These are phyloP conservation scores for Manis crassicaudata DNA, from an alignment of 2,797 vertebrate species.

Conservation along the genomic window DNA sequence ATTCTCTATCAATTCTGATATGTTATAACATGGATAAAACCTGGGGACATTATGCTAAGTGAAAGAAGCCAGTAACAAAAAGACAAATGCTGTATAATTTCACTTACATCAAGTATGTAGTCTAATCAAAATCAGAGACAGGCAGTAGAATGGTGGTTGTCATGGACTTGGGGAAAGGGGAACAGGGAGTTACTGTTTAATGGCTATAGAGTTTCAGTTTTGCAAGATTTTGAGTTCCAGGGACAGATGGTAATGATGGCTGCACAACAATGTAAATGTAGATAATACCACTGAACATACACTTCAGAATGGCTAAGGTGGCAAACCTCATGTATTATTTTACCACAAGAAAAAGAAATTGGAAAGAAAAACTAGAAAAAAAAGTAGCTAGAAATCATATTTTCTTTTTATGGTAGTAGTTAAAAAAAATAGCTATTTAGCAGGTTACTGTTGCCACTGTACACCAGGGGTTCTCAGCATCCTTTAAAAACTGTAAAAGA, in stretches of 20 bases:
- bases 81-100: not conserved
- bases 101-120: not conserved
- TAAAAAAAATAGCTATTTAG: slow-evolving; percentile 1
- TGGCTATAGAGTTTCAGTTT: not conserved
- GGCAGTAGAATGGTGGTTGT: not conserved
- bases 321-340: not conserved
- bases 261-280: not conserved
- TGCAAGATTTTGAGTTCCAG: not conserved
- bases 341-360: not conserved
- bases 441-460: not conserved
- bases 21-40: not conserved
- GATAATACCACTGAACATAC: not conserved
- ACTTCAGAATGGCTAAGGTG: not conserved
- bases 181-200: not conserved
- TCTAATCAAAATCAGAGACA: not conserved
- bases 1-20: not conserved
- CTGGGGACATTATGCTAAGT: not conserved
- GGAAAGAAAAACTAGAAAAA: not conserved
- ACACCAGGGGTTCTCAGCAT: not conserved
- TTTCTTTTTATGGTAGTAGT: not conserved
- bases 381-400: not conserved
- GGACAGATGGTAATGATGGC: not conserved
- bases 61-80: slow-evolving; percentile 1
- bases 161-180: not conserved
- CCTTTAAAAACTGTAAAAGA: slow-evolving; percentile 3